Percentiles rank a stretch among this genome's conserved stretches.
Conservation (phyloP, 2,113 vertebrate genomes). For the Phoxinus phoxinus region DNA sequence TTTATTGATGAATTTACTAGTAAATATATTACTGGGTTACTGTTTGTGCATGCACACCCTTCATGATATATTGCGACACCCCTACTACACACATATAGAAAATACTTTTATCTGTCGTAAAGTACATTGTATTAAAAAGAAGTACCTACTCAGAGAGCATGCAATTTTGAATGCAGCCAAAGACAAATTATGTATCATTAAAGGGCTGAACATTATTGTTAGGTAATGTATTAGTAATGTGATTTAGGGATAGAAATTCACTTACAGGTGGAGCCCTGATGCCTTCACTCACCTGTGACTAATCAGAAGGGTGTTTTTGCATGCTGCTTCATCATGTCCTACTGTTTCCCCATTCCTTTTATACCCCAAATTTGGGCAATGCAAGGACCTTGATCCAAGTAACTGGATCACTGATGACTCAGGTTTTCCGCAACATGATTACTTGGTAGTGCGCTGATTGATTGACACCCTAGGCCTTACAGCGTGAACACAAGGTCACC, state of each 20-base stretch:
- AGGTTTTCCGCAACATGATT: not conserved
- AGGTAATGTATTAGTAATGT: not conserved
- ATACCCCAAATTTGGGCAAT: not conserved
- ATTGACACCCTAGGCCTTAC: not conserved
- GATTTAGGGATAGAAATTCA: conserved; percentile 2
- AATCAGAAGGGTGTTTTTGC: not conserved
- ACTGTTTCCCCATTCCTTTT: not conserved
- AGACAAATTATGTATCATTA: not conserved
- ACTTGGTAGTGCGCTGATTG: not conserved
- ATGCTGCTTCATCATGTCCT: not conserved
- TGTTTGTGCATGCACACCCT: not conserved
- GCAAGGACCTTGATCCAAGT: not conserved
- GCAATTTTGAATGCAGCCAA: not conserved
- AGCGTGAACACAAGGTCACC: not conserved
- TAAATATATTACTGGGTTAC: not conserved
- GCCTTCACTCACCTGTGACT: not conserved
- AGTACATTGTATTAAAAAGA: not conserved
- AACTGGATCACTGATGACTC: not conserved
- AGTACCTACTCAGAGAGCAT: not conserved
- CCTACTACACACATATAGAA: no score
- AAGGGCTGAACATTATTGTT: not conserved
- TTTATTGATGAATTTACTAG: not conserved
- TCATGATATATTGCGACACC: no score
- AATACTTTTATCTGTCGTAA: not conserved
- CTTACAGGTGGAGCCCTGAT: not conserved